A percentile compares a stretch with the other conserved stretches of the same genome.
Conservation (phyloP, 2,797 vertebrate genomes). For the Varecia variegata region DNA sequence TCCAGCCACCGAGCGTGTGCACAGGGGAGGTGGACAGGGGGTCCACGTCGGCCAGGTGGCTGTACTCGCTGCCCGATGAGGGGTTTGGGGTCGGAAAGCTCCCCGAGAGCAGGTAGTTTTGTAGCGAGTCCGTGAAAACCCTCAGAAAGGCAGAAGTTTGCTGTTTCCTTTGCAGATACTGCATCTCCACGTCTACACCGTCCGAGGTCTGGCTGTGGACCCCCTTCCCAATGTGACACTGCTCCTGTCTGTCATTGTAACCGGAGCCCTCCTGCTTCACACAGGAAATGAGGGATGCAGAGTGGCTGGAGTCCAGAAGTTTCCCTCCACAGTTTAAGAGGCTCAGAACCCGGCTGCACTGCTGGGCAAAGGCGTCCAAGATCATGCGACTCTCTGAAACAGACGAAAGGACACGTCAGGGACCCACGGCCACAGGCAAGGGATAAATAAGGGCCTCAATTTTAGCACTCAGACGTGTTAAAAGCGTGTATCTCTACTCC, state of each 20-base stretch:
- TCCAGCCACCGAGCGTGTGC: conserved; percentile 94
- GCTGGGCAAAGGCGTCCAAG: conserved; percentile 97
- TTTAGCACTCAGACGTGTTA: neutral
- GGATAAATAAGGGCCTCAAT: neutral
- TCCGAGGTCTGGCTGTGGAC: conserved; percentile 87
- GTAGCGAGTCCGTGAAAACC: conserved; percentile 98
- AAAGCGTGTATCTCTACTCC: neutral
- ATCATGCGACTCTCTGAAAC: conserved; percentile 96
- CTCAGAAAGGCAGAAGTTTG: conserved; percentile 96
- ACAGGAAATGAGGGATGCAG: conserved; percentile 89
- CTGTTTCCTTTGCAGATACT: conserved; percentile 93
- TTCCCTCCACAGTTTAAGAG: conserved; percentile 96
- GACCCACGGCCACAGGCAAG: conserved; percentile 47
- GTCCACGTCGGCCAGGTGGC: conserved; percentile 87
- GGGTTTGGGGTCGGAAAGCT: conserved; percentile 86
- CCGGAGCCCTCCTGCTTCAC: conserved; percentile 93
- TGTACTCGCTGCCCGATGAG: conserved; percentile 86
- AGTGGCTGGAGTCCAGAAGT: conserved; percentile 90
- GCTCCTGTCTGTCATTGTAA: conserved; percentile 86
- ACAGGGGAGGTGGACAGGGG: conserved; percentile 90
- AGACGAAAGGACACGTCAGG: conserved; percentile 77
- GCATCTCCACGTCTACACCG: conserved; percentile 89
- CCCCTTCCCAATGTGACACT: conserved; percentile 88
- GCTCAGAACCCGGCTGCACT: conserved; percentile 97
- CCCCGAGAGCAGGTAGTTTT: conserved; percentile 95